These are phyloP conservation scores for Plusia festucae DNA, from an alignment of 2,888 invertebrate genomes.

Conservation along the genomic window DNA sequence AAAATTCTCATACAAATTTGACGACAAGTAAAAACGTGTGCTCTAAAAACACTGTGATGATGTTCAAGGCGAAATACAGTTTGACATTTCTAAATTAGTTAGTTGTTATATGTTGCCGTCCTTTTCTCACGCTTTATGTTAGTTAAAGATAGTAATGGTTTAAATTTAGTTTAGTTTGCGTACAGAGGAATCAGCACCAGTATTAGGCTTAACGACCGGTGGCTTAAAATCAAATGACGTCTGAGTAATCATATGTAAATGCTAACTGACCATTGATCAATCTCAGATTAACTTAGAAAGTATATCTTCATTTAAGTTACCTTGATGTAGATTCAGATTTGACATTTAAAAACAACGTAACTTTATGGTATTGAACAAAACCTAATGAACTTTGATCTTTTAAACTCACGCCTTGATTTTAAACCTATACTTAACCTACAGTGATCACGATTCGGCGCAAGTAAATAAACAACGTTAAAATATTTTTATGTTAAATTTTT, in stretches of 20 bases:
- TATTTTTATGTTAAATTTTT: too few species aligned
- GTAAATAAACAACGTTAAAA: neutral
- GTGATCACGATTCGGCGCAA: neutral
- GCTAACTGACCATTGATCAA: neutral
- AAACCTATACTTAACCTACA: neutral
- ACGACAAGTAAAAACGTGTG: too few species aligned
- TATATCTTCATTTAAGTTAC: neutral
- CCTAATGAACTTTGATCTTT: neutral
- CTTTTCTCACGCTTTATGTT: too few species aligned
- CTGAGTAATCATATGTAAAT: neutral
- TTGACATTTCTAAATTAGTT: too few species aligned
- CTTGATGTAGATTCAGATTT: neutral
- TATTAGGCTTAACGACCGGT: too few species aligned
- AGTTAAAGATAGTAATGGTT: too few species aligned
- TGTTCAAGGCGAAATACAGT: too few species aligned
- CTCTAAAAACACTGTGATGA: too few species aligned
- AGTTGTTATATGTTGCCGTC: too few species aligned
- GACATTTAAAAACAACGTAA: neutral
- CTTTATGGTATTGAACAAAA: neutral
- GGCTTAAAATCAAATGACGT: neutral
- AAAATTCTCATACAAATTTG: too few species aligned
- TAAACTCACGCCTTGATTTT: neutral
- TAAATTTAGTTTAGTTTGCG: too few species aligned
- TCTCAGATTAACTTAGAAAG: neutral
- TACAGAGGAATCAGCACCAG: too few species aligned